Evolutionary conservation across 2,797 vertebrate species (phyloP).

Genomic region (Pseudochirops cupreus): DNA sequence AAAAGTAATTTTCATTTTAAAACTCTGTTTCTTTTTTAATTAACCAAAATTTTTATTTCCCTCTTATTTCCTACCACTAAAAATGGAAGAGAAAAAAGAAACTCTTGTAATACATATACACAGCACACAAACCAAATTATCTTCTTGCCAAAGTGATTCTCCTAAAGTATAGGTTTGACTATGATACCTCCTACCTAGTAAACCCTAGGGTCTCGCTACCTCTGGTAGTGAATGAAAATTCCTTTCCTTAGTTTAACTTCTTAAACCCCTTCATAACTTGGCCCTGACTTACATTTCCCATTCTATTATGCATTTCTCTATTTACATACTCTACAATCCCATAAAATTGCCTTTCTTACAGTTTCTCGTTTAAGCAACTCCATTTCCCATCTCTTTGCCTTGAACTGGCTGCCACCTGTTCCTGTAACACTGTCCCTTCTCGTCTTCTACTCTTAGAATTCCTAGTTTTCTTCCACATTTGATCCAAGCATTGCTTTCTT

Average conservation of each 20-base stretch:
- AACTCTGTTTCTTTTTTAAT: not conserved
- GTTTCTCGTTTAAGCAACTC: not conserved
- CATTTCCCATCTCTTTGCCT: not conserved
- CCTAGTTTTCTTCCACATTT: not conserved
- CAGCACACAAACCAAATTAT: not conserved
- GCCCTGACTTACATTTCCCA: not conserved
- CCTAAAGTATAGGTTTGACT: not conserved
- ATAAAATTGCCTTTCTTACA: not conserved
- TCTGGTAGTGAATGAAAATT: not conserved
- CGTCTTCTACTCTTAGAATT: not conserved
- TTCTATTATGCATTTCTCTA: not conserved
- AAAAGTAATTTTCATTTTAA: not conserved
- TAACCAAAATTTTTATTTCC: not conserved
- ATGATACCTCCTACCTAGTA: not conserved
- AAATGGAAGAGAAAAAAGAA: not conserved
- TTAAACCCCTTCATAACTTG: not conserved
- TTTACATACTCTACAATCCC: not conserved
- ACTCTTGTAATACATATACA: not conserved
- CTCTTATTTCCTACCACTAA: not conserved
- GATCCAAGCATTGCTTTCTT: not conserved
- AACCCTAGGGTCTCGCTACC: not conserved
- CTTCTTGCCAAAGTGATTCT: not conserved
- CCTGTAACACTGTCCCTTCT: not conserved
- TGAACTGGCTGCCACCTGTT: not conserved
- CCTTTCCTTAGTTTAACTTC: not conserved